A percentile compares a stretch with the other conserved stretches of the same genome.
These are phyloP conservation scores for Acrocephalus kingi DNA, from an alignment of 2,113 vertebrate species.

Conservation along the genomic window DNA sequence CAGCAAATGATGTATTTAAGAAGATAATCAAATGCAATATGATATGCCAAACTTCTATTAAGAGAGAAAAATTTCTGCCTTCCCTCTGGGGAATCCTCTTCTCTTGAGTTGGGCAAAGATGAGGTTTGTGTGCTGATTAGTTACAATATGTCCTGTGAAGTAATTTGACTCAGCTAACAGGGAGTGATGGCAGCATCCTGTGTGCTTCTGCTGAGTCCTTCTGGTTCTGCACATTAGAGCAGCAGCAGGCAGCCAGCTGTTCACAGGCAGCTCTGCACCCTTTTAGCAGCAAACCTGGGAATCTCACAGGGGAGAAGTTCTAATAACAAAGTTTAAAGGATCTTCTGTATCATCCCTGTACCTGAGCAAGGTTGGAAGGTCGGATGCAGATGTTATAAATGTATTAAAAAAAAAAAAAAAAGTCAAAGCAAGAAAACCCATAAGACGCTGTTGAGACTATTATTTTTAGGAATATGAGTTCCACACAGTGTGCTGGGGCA, in stretches of 20 bases:
- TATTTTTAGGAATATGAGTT: neutral
- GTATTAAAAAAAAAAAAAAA: neutral
- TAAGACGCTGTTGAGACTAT: neutral
- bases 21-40: conserved; percentile 7
- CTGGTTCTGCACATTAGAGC: neutral
- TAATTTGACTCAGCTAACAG: neutral
- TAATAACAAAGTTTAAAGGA: neutral
- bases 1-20: neutral
- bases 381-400: neutral
- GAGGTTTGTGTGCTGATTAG: neutral
- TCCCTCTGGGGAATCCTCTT: neutral
- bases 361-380: neutral
- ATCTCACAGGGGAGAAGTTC: neutral
- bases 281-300: neutral
- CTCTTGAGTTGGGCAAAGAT: neutral
- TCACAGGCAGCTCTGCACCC: neutral
- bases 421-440: neutral
- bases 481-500: neutral
- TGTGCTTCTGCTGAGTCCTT: neutral
- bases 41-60: neutral
- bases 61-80: neutral
- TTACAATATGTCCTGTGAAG: neutral
- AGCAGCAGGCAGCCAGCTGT: neutral
- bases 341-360: neutral
- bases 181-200: neutral